Base-by-base conservation (phyloP, 2,888 invertebrate species). In the Pegoplata infirma region DNA sequence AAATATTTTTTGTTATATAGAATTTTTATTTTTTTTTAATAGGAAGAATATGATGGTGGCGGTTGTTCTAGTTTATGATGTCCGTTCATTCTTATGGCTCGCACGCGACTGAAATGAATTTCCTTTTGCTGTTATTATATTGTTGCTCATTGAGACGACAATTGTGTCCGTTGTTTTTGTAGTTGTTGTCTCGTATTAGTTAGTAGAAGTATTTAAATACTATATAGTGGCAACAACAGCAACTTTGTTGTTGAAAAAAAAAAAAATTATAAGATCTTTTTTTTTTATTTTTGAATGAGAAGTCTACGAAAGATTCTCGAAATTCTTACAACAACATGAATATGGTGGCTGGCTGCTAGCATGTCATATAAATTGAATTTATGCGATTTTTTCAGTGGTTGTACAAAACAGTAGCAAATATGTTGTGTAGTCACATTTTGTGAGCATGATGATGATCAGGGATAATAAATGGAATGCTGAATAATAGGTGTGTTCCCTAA, bases 51-150 rank as follows among this genome's bases (percentile, higher is more conserved):
- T 16, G 6, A 14, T 17, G 16, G 10, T 17, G 17, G 10, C 12
- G 19, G 36, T 55, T 53, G 25, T 55, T 55, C 8, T 47, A 36
- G 21, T 64, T 75, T 23, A 28, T 23, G 56, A 68, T 74, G 72
- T 73, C 80, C 63, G 73, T 67, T 78, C 80, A 59, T 76, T 69
- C 67, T 76, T 64, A 74, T 55, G 69, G 47, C 71, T 67, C 81
- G 81, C 80, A 68, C 78, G 76, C 81, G 71, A 81, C 81, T 81
- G 74, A 80, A 71, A 10, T 66, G 61, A 66, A 73, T 81, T 76
- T 76, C 76, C 75, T 76, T 75, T 47, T 67, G 36, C 40, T 51
- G 61, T 67, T 66, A 61, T 40, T 66, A 61, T 69, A 68, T 68
- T 63, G 58, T 72, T 80, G 44, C 53, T 63, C 63, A 63, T 28